Conservation (phyloP, 2,888 invertebrate species). For the Amblyjoppa proteus region DNA sequence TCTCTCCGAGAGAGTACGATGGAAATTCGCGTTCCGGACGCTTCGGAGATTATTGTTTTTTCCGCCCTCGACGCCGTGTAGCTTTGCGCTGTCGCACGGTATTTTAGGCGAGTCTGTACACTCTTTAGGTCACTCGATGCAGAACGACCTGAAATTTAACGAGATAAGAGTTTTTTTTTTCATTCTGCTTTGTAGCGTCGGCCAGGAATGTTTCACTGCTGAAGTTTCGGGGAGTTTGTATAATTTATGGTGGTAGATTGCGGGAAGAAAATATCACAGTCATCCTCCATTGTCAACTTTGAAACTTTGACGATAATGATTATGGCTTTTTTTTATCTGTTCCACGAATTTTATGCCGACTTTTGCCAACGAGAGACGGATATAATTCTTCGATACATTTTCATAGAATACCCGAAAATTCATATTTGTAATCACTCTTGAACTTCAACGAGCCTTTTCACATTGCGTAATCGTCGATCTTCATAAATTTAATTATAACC, state of each 20-base stretch:
- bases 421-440: background rate
- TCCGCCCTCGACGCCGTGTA: background rate
- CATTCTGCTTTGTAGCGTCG: background rate
- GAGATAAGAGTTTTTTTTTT: constrained; percentile 6
- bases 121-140: constrained; percentile 30
- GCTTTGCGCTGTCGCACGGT: constrained; percentile 11
- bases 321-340: background rate
- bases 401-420: background rate
- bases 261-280: constrained; percentile 6
- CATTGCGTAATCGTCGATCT: background rate
- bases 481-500: background rate
- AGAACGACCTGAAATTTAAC: constrained; percentile 54
- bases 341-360: no score
- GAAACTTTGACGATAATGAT: background rate
- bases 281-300: background rate
- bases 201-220: constrained; percentile 62
- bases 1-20: background rate
- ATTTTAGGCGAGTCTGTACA: constrained; percentile 22
- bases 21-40: background rate
- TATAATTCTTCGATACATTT: background rate
- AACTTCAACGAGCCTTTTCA: background rate
- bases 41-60: constrained; percentile 16
- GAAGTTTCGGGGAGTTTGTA: constrained; percentile 23
- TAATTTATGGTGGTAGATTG: background rate
- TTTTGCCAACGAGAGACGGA: no score